Conservation (phyloP, 2,113 vertebrate genomes). For the Ammospiza caudacuta region DNA sequence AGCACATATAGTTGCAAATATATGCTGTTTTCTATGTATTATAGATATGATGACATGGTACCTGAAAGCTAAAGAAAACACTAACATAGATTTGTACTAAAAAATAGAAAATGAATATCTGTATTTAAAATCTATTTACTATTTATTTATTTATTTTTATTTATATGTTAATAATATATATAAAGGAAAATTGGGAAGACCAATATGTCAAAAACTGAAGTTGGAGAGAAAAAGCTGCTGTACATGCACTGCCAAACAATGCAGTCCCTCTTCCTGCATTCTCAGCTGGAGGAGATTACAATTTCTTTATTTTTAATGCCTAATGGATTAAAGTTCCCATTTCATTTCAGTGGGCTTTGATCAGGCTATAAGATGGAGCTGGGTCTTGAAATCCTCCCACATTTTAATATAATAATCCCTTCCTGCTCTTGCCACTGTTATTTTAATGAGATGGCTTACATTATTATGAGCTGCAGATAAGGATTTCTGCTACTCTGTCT, state of each 20-base stretch:
- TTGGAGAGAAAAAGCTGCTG: not conserved
- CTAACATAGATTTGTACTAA: slow-evolving; percentile 37
- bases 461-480: not conserved
- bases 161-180: not conserved
- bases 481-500: not conserved
- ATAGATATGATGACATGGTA: not conserved
- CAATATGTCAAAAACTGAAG: not conserved
- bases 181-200: not conserved
- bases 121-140: slow-evolving; percentile 32
- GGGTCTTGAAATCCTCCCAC: not conserved
- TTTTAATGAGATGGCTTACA: slow-evolving; percentile 18
- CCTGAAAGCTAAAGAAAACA: slow-evolving; percentile 30
- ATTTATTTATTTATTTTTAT: slow-evolving; percentile 27
- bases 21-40: not conserved
- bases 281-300: slow-evolving; percentile 31
- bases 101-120: not conserved
- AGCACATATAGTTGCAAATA: not conserved
- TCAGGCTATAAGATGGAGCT: not conserved
- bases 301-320: slow-evolving; percentile 37
- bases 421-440: not conserved
- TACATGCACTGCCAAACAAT: slow-evolving; percentile 17
- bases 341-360: slow-evolving; percentile 36
- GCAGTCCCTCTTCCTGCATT: slow-evolving; percentile 19
- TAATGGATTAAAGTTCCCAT: slow-evolving; percentile 38
- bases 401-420: slow-evolving; percentile 21